These are phyloP conservation scores for Pycnonotus jocosus DNA, from an alignment of 2,113 vertebrate species.

Conservation along the genomic window DNA sequence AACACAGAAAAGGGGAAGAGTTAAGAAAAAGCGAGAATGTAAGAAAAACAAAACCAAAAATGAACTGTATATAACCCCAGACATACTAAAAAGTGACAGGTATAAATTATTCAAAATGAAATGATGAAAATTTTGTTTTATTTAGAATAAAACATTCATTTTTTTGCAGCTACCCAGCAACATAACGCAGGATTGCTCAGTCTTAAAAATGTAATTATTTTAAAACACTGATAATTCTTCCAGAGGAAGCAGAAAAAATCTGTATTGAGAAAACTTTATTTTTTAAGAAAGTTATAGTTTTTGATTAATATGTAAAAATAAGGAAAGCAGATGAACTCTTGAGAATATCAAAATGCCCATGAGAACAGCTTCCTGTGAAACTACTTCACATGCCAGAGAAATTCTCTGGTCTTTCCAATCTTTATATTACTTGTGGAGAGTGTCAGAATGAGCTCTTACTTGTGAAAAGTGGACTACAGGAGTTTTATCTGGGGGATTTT, in stretches of 20 bases:
- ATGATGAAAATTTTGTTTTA: not conserved
- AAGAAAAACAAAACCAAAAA: not conserved
- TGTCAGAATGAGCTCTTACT: not conserved
- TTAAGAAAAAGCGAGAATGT: not conserved
- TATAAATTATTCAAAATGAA: slow-evolving; percentile 21
- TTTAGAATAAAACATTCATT: not conserved
- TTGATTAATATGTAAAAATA: not conserved
- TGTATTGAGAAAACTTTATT: not conserved
- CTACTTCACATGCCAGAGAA: not conserved
- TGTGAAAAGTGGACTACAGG: not conserved
- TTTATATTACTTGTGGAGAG: not conserved
- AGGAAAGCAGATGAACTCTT: not conserved
- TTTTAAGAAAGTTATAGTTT: not conserved
- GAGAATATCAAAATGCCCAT: not conserved
- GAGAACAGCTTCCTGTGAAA: not conserved
- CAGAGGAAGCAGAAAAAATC: not conserved
- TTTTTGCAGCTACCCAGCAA: not conserved
- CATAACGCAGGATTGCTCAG: not conserved
- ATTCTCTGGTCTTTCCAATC: not conserved
- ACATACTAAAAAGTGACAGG: not conserved
- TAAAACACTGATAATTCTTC: not conserved
- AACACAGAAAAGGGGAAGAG: not conserved
- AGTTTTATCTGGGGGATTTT: not conserved
- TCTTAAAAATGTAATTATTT: not conserved
- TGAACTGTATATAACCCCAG: not conserved